These are phyloP conservation scores for Ptilorrhoa leucosticta DNA, from an alignment of 2,113 vertebrate genomes.

Conservation along the genomic window DNA sequence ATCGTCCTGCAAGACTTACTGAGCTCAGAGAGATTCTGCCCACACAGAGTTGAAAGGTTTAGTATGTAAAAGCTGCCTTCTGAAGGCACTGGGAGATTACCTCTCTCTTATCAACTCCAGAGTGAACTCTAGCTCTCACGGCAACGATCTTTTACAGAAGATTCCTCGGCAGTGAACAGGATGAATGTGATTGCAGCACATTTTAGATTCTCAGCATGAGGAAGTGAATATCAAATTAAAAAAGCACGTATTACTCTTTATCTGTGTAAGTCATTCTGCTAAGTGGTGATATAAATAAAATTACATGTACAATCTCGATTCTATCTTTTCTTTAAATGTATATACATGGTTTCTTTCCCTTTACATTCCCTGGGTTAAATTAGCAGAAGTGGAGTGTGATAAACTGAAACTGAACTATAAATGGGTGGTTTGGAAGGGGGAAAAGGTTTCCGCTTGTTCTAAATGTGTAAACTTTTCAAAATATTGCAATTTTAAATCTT, in stretches of 20 bases:
- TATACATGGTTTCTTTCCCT: not conserved
- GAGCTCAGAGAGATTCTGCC: conserved; percentile 9
- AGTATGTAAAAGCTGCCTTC: not conserved
- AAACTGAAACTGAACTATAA: not conserved
- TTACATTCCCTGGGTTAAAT: not conserved
- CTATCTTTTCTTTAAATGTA: not conserved
- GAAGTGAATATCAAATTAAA: not conserved
- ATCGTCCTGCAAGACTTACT: not conserved
- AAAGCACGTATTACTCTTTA: not conserved
- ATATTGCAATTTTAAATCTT: not conserved
- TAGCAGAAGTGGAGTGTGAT: not conserved
- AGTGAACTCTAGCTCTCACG: not conserved
- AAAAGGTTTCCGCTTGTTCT: not conserved
- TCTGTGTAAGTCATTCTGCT: not conserved
- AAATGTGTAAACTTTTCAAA: not conserved
- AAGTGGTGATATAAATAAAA: not conserved
- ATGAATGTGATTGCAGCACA: not conserved
- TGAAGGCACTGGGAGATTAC: not conserved
- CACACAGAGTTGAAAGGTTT: not conserved
- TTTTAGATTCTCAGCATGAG: not conserved
- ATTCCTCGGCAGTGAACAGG: not conserved
- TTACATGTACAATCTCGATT: not conserved
- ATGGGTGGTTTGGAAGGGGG: not conserved
- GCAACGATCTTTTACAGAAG: not conserved
- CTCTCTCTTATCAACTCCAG: not conserved